Evolutionary conservation across 2,888 invertebrate species (phyloP).

Genomic region (Tanytarsus gracilentus): DNA sequence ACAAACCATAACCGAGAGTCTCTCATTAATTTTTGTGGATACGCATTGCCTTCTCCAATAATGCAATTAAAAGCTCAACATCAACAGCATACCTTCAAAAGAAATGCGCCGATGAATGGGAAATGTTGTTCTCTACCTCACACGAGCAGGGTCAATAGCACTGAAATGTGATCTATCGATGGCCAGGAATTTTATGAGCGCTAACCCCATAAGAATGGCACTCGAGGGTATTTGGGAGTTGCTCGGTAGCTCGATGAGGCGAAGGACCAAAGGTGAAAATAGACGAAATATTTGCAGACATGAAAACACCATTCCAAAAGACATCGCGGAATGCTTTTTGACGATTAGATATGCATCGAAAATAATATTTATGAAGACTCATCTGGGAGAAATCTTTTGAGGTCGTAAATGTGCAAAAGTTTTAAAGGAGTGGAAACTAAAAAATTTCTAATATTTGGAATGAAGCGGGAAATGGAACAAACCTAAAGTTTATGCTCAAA

Average conservation of each 20-base stretch:
- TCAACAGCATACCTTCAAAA: background rate
- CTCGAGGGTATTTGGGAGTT: too few relatives aligned
- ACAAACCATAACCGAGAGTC: constrained; percentile 9
- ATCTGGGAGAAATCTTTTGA: background rate
- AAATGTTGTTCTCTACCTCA: constrained; percentile 18
- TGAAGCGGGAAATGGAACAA: background rate
- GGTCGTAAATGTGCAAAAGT: background rate
- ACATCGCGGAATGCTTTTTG: constrained; percentile 21
- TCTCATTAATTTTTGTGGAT: constrained; percentile 26
- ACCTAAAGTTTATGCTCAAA: background rate
- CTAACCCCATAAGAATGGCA: too few relatives aligned
- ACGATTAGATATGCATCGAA: constrained; percentile 28
- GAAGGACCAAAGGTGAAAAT: background rate
- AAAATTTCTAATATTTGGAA: background rate
- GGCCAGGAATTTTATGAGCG: background rate
- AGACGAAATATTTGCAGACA: background rate
- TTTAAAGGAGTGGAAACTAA: background rate
- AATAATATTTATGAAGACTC: constrained; percentile 22
- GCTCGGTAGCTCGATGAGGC: too few relatives aligned
- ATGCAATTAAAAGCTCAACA: constrained; percentile 25
- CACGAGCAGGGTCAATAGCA: constrained; percentile 2
- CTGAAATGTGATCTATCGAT: constrained; percentile 10
- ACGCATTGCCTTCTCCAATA: constrained; percentile 3
- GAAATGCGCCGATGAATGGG: constrained; percentile 15
- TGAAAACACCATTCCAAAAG: background rate